Percentiles rank a stretch among this genome's conserved stretches.
Conservation (phyloP, 2,888 invertebrate genomes). For the Trichopoda pennipes region DNA sequence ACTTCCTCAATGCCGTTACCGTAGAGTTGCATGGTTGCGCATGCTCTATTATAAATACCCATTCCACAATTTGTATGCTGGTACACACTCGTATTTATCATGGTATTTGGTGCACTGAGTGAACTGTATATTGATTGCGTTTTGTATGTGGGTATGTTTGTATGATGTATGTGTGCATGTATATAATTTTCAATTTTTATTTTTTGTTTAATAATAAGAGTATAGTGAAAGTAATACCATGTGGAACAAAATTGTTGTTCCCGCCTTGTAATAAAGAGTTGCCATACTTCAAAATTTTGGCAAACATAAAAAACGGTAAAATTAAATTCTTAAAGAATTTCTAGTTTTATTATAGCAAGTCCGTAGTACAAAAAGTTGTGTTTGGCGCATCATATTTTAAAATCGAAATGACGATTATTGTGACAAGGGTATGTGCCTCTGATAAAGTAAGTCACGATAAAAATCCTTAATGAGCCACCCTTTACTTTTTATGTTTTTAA, state of each 20-base stretch:
- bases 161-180: not conserved
- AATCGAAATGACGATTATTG: no score
- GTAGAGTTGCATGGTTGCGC: slow-evolving; percentile 52
- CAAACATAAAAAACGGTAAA: not conserved
- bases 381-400: no score
- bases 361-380: no score
- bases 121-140: slow-evolving; percentile 25
- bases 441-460: no score
- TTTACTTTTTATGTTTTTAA: no score
- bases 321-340: no score
- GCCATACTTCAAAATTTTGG: slow-evolving; percentile 5
- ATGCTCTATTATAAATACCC: slow-evolving; percentile 24
- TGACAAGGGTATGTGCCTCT: no score
- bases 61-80: slow-evolving; percentile 7
- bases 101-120: slow-evolving; percentile 28
- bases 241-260: slow-evolving; percentile 6
- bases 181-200: not conserved
- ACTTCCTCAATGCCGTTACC: slow-evolving; percentile 52
- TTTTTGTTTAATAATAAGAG: slow-evolving; percentile 22
- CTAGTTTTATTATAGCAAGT: no score
- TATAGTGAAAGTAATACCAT: slow-evolving; percentile 50
- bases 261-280: not conserved
- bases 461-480: no score
- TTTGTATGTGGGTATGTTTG: not conserved
- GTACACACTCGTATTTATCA: not conserved